Evolutionary conservation across 2,888 invertebrate species (phyloP).

Genomic region (Lasioglossum leucozonium): DNA sequence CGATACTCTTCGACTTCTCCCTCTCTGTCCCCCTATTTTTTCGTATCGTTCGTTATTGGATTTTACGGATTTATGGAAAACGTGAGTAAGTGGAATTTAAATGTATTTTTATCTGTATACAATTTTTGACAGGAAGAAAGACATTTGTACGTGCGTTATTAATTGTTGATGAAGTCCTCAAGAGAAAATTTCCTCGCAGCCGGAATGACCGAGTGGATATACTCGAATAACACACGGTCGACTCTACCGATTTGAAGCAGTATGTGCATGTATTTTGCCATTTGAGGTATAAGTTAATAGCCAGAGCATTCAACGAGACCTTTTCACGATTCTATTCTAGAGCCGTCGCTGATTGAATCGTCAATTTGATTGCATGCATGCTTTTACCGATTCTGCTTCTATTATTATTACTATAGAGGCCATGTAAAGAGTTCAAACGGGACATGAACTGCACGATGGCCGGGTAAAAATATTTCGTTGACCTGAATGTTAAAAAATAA

Average conservation of each 20-base stretch:
- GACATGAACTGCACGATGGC: background rate
- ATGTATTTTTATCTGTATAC: too few species aligned
- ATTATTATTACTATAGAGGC: background rate
- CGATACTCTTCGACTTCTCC: constrained; percentile 4
- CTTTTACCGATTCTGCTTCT: background rate
- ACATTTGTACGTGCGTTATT: too few species aligned
- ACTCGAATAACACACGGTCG: background rate
- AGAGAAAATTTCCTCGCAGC: too few species aligned
- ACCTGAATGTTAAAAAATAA: background rate
- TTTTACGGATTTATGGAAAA: too few species aligned
- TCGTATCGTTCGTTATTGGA: background rate
- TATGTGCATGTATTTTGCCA: background rate
- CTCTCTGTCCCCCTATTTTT: background rate
- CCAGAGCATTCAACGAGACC: background rate
- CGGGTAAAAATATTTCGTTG: background rate
- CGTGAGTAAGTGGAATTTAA: too few species aligned
- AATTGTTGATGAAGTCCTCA: too few species aligned
- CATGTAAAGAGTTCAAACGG: background rate
- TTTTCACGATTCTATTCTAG: background rate
- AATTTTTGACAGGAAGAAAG: too few species aligned
- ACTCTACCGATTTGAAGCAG: background rate
- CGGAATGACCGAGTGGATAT: too few species aligned
- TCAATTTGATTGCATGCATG: background rate
- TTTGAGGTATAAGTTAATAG: background rate
- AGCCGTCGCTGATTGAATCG: background rate